Evolutionary conservation across 1,140 invertebrate genomes (phyloP).

Genomic region (Planococcus citri): DNA sequence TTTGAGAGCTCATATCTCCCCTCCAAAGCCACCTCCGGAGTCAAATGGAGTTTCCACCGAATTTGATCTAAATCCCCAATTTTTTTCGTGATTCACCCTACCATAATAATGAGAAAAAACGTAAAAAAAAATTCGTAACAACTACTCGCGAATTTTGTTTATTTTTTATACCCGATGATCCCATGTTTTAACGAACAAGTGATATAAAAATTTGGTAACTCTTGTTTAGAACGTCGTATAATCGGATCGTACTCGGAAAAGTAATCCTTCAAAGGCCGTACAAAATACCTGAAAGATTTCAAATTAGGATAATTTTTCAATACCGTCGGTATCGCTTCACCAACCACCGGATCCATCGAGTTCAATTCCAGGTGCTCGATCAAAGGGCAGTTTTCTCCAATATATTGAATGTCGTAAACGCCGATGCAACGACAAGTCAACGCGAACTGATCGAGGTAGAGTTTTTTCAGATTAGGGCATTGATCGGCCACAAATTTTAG

Average conservation of each 20-base stretch:
- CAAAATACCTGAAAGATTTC: neutral
- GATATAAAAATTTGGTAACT: neutral
- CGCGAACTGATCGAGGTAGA: constrained; percentile 6
- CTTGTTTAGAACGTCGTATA: neutral
- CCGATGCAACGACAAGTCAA: constrained; percentile 1
- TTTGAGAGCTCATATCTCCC: too few species aligned
- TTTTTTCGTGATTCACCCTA: too few species aligned
- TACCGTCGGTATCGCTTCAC: neutral
- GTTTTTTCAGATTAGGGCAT: neutral
- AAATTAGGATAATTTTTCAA: neutral
- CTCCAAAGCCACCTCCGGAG: too few species aligned
- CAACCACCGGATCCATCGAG: neutral
- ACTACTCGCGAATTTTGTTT: too few species aligned
- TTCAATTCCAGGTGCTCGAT: neutral
- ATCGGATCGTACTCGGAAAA: constrained; percentile 12
- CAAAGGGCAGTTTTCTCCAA: neutral
- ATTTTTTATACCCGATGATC: neutral
- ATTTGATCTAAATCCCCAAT: too few species aligned
- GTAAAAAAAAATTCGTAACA: too few species aligned
- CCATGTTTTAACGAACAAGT: neutral
- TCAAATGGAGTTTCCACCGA: too few species aligned
- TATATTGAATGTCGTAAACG: neutral
- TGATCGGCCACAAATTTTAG: constrained; percentile 10
- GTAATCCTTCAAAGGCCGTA: constrained; percentile 5
- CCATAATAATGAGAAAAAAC: too few species aligned